Base-by-base conservation (phyloP, 2,888 invertebrate species). In the Polydrusus tereticollis region DNA sequence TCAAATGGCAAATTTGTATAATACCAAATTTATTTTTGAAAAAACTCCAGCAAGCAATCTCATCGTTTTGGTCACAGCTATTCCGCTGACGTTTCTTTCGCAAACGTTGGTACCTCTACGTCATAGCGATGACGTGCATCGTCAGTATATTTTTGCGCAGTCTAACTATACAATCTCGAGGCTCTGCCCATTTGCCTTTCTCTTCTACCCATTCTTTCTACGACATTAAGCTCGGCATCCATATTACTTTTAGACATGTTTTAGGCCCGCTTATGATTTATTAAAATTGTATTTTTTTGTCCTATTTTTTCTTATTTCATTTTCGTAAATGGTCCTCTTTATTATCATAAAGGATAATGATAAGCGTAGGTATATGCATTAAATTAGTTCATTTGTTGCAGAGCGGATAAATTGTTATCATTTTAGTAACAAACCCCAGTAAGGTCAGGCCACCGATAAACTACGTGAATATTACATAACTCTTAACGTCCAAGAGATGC, bases 161-260 rank as follows among this genome's bases (percentile, higher is more conserved):
- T 47, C 45, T 21, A 20, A 21, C 20, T 10, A 2, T 47, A 20
- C 20, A 21, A 47, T 7, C 16, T 47, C 45, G 20, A 47, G 21
- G 14, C 20, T 47, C 29, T 29, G 18, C 29, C 52, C 52, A 55
- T 55, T 55, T 29, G 52, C 52, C 29, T 55, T 29, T 10, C 29
- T 16, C 29, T 29, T 18, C 29, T 29, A 55, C 29, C 18, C 52
- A 55, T 55, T 55, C 52, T 29, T 29, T 55, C 52, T 29, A 16
- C 29, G 52, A 16, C 52, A 55, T 55, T 55, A 55, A 55, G 52
- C 52, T 52, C 26, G 52, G 52, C 26, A 52, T 52, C 52, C 52
- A 55, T 55, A 55, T 55, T 55, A 55, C 52, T 55, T 55, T 55
- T 29, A 55, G 52, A 55, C 52, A 29, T 55, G 16, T 55, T 55